phyloP scores from a whole-genome alignment of 2,797 vertebrate genomes.

The Vultur gryphus region DNA sequence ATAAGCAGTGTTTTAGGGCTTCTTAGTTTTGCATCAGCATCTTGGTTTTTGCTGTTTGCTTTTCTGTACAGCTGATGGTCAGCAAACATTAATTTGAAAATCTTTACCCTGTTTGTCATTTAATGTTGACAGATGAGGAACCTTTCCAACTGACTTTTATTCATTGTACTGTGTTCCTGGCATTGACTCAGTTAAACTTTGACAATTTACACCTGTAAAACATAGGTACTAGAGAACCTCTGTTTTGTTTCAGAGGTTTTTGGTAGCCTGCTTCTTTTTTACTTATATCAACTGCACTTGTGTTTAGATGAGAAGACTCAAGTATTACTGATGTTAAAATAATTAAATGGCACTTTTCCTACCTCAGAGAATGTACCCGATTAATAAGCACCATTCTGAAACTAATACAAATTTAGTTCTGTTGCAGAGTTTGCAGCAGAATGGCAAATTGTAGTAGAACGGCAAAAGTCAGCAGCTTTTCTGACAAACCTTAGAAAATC shows the following conservation, averaged over 20 bases:
- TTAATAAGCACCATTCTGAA: background rate
- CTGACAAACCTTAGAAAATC: background rate
- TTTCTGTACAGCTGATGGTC: background rate
- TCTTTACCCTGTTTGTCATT: background rate
- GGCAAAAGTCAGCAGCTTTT: background rate
- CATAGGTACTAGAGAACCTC: background rate
- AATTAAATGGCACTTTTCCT: background rate
- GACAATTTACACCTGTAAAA: background rate
- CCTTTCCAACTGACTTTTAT: background rate
- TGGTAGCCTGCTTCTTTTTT: background rate
- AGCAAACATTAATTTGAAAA: background rate
- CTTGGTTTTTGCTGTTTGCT: background rate
- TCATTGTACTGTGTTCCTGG: background rate
- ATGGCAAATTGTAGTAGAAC: background rate
- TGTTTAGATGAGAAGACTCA: background rate
- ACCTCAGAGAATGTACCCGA: background rate
- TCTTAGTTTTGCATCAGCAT: background rate
- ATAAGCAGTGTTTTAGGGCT: background rate
- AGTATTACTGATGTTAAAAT: background rate
- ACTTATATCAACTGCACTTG: background rate
- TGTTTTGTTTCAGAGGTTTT: background rate
- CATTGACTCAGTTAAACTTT: background rate
- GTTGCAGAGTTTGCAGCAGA: background rate
- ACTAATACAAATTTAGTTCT: background rate
- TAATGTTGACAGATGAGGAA: background rate